phyloP scores from a whole-genome alignment of 2,113 vertebrate species.

The Ameiurus melas region DNA sequence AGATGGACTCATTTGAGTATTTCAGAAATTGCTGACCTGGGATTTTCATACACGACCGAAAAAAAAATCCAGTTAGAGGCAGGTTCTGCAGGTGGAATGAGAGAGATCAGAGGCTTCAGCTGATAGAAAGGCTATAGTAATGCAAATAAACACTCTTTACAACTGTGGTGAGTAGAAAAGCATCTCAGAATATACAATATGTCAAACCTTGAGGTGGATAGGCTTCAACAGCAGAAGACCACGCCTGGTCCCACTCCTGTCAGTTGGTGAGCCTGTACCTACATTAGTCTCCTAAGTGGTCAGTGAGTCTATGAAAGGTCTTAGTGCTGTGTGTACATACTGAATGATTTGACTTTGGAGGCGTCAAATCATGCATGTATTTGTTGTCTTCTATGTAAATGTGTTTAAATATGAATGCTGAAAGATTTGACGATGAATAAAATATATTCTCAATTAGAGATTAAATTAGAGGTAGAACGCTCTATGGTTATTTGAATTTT shows the following conservation, averaged over 20 bases:
- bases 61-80: neutral
- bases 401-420: neutral
- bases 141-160: neutral
- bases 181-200: neutral
- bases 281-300: neutral
- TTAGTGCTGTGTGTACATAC: neutral
- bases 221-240: neutral
- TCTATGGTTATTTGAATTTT: neutral
- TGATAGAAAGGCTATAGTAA: neutral
- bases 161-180: neutral
- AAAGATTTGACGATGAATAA: neutral
- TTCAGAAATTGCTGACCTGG: neutral
- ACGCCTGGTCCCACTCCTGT: neutral
- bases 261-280: neutral
- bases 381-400: neutral
- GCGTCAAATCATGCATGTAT: neutral
- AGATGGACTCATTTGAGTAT: constrained; percentile 1
- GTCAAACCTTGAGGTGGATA: neutral
- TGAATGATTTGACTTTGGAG: neutral
- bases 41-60: neutral
- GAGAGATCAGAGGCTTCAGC: neutral
- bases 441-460: neutral
- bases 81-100: neutral
- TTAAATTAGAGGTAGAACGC: neutral
- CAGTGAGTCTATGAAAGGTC: neutral